A percentile compares a stretch with the other conserved stretches of the same genome.
Conservation (phyloP, 2,888 invertebrate species). For the Idaea straminata region DNA sequence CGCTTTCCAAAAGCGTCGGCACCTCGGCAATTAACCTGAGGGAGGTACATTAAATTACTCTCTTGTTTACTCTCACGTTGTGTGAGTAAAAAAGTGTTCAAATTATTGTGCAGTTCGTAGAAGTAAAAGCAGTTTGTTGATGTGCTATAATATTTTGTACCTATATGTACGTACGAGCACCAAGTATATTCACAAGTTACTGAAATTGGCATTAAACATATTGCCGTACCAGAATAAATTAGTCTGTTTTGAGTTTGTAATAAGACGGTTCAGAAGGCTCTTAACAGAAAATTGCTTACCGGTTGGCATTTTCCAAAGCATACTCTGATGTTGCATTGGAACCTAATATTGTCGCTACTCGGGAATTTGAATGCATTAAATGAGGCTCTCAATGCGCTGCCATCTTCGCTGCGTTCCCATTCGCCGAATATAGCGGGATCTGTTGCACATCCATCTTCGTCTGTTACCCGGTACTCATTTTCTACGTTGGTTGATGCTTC, state of each 20-base stretch:
- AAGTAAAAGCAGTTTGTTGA: too few relatives aligned
- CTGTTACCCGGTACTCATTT: conserved; percentile 95
- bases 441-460: conserved; percentile 95
- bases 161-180: too few relatives aligned
- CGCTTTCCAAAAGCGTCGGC: conserved; percentile 94
- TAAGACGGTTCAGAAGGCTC: neutral
- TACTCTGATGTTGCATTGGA: conserved; percentile 97
- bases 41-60: too few relatives aligned
- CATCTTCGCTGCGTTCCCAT: conserved; percentile 93
- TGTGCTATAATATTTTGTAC: too few relatives aligned
- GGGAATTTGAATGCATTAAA: conserved; percentile 98
- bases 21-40: conserved; percentile 93
- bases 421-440: conserved; percentile 96
- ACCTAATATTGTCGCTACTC: conserved; percentile 94
- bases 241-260: conserved; percentile 2
- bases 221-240: too few relatives aligned
- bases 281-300: conserved; percentile 74
- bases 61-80: too few relatives aligned
- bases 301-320: conserved; percentile 98
- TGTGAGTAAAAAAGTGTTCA: too few relatives aligned
- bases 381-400: conserved; percentile 90
- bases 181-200: too few relatives aligned
- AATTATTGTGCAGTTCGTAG: too few relatives aligned
- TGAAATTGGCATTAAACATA: too few relatives aligned
- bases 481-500: conserved; percentile 88